Percentiles rank a stretch among this genome's conserved stretches.
Conservation (phyloP, 2,797 vertebrate genomes). For the Ataeniobius toweri region DNA sequence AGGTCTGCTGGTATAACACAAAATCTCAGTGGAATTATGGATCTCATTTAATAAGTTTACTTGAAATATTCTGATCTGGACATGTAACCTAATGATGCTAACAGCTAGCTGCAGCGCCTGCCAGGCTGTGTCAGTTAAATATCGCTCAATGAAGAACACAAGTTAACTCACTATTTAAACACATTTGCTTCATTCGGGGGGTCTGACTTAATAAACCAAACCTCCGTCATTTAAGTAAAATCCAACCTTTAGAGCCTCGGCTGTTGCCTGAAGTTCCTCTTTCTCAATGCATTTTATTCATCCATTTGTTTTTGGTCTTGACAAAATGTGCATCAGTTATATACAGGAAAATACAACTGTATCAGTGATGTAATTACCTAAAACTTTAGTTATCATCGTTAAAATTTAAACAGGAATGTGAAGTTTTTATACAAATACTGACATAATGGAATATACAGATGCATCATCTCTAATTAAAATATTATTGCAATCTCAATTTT, state of each 20-base stretch:
- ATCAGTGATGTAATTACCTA: neutral
- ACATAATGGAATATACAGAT: neutral
- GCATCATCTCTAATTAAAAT: neutral
- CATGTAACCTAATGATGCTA: conserved; percentile 4
- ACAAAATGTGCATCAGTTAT: neutral
- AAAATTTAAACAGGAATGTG: neutral
- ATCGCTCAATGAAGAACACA: neutral
- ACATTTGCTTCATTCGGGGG: neutral
- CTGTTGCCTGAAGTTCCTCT: neutral
- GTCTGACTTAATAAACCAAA: neutral
- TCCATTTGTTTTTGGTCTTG: neutral
- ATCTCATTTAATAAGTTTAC: neutral
- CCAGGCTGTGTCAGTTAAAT: neutral
- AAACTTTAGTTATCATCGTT: neutral
- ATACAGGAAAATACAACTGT: neutral
- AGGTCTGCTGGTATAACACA: neutral
- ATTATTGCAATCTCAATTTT: neutral
- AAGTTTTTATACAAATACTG: neutral
- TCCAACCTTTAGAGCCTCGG: too few relatives aligned
- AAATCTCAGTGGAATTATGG: neutral
- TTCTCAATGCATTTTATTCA: neutral
- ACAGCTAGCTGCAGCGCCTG: conserved; percentile 12
- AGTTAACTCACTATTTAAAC: neutral
- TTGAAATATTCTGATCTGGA: neutral
- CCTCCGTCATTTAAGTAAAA: neutral